A percentile compares a stretch with the other conserved stretches of the same genome.
Conservation (phyloP, 2,797 vertebrate genomes). For the Anguilla anguilla region DNA sequence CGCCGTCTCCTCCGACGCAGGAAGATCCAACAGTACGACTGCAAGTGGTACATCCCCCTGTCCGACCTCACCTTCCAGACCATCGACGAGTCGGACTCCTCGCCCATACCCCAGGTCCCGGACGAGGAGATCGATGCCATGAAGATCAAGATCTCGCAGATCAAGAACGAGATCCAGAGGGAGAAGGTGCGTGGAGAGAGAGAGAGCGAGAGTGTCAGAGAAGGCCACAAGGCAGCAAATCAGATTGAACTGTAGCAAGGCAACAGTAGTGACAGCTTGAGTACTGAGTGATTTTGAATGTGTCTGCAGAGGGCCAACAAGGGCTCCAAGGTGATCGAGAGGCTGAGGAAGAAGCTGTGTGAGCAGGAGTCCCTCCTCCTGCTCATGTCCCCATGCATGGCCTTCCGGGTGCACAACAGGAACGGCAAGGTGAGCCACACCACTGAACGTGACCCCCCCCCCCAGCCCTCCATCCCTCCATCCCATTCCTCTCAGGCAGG, state of each 20-base stretch:
- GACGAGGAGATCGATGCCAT: constrained; percentile 94
- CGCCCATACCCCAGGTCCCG: constrained; percentile 85
- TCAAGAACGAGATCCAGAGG: constrained; percentile 93
- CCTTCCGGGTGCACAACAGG: constrained; percentile 88
- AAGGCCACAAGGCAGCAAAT: background rate
- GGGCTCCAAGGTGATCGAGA: constrained; percentile 88
- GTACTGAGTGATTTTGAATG: constrained; percentile 24
- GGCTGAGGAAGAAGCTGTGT: constrained; percentile 92
- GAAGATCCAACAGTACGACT: constrained; percentile 96
- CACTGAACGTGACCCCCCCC: background rate
- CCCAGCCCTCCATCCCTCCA: background rate
- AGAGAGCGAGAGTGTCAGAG: background rate
- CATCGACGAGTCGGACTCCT: constrained; percentile 84
- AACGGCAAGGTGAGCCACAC: constrained; percentile 84
- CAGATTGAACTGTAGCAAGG: background rate
- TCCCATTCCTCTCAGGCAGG: background rate
- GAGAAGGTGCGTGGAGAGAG: constrained; percentile 81
- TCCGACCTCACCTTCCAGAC: constrained; percentile 92
- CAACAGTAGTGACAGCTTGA: background rate
- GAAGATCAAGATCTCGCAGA: constrained; percentile 97
- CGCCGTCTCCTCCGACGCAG: constrained; percentile 59
- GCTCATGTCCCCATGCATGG: constrained; percentile 91
- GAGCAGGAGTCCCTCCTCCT: constrained; percentile 94
- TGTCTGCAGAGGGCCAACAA: constrained; percentile 89
- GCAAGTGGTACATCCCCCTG: constrained; percentile 96